Evolutionary conservation across 2,113 vertebrate genomes (phyloP), one percentile per base, ranked within the genome.

Genomic region (Chionis minor): DNA sequence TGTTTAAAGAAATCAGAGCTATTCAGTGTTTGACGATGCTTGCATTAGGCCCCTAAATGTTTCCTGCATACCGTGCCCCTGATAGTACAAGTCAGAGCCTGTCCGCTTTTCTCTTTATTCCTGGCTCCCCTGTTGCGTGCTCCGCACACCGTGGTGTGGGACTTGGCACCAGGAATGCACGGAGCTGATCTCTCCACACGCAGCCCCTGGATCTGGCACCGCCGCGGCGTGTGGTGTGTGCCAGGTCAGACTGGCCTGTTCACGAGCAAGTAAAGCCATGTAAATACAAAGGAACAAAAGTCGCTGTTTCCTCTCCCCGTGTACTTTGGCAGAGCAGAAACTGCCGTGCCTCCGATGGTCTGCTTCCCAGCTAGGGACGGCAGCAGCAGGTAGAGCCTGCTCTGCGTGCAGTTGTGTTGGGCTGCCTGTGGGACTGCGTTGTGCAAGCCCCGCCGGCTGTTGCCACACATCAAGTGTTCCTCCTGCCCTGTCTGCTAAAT

Each of bases 221-320:
- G 0, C 26, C 47, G 47, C 16, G 2, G 2, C 15, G 52, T 12
- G 24, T 32, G 38, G 44, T 23, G 18, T 0, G 3, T 45, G 80
- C 80, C 45, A 21, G 90, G 93, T 91, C 72, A 3, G 61, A 9
- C 52, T 18, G 49, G n/a, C 70, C 75, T 28, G 40, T 4, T 45
- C 84, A 6, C 8, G 3, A 13, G 40, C 69, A 6, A 24, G 33
- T 15, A 14, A 58, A 49, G 69, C 47, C 4, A 0, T 26, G 32
- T 18, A 44, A 85, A 90, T 59, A 92, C 55, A 61, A 55, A 74
- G 47, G 42, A 88, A 80, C 75, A 78, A 20, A 54, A 77, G 27
- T 0, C 14, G 44, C 16, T 14, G 40, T 58, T 88, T 58, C 58
- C 35, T 79, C 12, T 89, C 42, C 63, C 63, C 2, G 1, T 26